A percentile compares a stretch with the other conserved stretches of the same genome.
These are phyloP conservation scores for Eudasyphora cyanicolor DNA, from an alignment of 2,888 invertebrate genomes.

Conservation along the genomic window DNA sequence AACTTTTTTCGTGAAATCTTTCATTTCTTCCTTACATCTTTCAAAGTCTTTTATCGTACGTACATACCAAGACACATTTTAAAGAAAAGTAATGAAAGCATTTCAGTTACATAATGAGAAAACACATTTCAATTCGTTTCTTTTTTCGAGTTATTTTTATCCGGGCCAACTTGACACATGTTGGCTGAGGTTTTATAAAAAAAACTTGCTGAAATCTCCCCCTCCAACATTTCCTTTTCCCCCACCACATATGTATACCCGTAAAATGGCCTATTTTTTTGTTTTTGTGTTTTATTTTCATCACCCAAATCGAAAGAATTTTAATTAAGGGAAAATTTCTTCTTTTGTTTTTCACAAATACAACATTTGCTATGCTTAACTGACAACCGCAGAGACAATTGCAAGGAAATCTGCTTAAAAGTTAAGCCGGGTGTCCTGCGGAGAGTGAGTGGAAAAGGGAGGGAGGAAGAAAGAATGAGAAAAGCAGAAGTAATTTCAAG, in stretches of 20 bases:
- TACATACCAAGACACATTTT: background rate
- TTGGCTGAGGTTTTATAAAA: background rate
- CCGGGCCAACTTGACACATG: background rate
- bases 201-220: background rate
- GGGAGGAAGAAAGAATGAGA: no score
- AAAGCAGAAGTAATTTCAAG: no score
- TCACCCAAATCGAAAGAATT: constrained; percentile 6
- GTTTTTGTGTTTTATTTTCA: background rate
- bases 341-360: constrained; percentile 46
- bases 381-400: constrained; percentile 55
- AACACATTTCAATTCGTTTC: background rate
- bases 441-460: no score
- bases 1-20: no score
- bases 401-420: background rate
- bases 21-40: no score
- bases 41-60: no score
- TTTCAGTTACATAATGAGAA: background rate
- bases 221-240: background rate
- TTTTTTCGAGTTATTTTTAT: background rate
- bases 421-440: no score
- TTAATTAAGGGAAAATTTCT: background rate
- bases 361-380: constrained; percentile 48
- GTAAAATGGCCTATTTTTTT: background rate
- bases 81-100: background rate
- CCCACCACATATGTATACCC: background rate